A percentile compares a stretch with the other conserved stretches of the same genome.
Evolutionary conservation across 1,140 invertebrate genomes (phyloP).

Genomic region (Nebria ingens): DNA sequence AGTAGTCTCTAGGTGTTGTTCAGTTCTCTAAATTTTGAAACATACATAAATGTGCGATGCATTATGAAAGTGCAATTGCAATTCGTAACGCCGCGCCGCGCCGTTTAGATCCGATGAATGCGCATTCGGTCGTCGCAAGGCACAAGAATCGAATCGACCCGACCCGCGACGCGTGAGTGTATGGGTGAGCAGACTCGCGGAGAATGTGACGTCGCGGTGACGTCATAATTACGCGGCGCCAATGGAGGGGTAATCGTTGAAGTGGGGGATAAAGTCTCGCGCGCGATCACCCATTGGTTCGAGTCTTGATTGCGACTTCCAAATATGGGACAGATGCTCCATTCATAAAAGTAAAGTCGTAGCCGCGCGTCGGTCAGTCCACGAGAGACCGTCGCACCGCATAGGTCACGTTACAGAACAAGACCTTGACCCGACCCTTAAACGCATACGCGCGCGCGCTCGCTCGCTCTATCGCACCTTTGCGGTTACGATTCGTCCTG

Average conservation of each 20-base stretch:
- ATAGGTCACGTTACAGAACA: background rate
- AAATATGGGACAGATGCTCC: constrained; percentile 41
- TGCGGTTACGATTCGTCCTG: too few species aligned
- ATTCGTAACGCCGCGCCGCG: too few species aligned
- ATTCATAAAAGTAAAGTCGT: constrained; percentile 42
- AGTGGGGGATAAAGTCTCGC: constrained; percentile 18
- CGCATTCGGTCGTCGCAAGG: too few species aligned
- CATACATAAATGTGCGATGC: too few species aligned
- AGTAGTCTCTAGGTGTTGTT: too few species aligned
- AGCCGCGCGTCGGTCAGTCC: constrained; percentile 21
- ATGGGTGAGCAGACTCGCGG: background rate
- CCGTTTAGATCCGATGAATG: too few species aligned
- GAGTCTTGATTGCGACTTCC: constrained; percentile 31
- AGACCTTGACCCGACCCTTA: background rate
- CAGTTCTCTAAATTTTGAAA: too few species aligned
- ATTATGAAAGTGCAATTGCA: too few species aligned
- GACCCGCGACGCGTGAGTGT: background rate
- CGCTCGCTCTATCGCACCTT: too few species aligned
- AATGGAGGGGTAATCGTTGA: background rate
- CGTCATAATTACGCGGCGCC: constrained; percentile 8
- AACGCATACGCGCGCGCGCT: background rate
- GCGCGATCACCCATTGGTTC: constrained; percentile 31
- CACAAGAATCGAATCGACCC: constrained; percentile 1
- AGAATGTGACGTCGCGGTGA: background rate
- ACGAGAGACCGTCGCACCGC: constrained; percentile 16